These are phyloP conservation scores for Saccostrea cuccullata DNA, from an alignment of 1,140 invertebrate genomes.

Conservation along the genomic window DNA sequence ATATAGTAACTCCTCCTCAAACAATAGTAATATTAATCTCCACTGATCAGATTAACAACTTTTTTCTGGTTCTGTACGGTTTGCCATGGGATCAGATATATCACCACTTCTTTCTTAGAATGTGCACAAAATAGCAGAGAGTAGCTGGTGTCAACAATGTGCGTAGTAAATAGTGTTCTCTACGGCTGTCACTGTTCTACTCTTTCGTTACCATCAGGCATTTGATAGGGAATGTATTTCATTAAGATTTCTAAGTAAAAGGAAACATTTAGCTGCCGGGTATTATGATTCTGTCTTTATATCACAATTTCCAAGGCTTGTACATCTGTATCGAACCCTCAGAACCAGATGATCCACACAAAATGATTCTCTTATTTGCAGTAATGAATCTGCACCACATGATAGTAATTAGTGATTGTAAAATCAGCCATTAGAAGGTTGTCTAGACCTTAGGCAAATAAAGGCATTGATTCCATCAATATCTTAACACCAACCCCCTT, in stretches of 20 bases:
- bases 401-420: not conserved
- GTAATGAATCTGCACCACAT: not conserved
- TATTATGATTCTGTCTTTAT: not conserved
- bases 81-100: not conserved
- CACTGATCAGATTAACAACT: not conserved
- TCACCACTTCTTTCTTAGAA: slow-evolving; percentile 2
- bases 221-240: not conserved
- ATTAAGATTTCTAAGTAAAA: not conserved
- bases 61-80: not conserved
- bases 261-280: not conserved
- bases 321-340: not conserved
- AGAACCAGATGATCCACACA: not conserved
- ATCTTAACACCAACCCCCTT: not conserved
- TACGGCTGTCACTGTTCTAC: not conserved
- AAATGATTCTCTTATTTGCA: not conserved
- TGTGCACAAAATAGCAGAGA: not conserved
- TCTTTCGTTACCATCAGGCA: not conserved
- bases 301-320: not conserved
- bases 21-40: not conserved
- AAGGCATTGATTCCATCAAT: not conserved
- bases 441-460: slow-evolving; percentile 18
- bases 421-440: not conserved
- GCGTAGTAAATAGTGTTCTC: not conserved
- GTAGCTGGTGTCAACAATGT: not conserved
- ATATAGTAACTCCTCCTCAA: not conserved